phyloP scores from a whole-genome alignment of 2,797 vertebrate species.

The Syngnathus rostellatus region DNA sequence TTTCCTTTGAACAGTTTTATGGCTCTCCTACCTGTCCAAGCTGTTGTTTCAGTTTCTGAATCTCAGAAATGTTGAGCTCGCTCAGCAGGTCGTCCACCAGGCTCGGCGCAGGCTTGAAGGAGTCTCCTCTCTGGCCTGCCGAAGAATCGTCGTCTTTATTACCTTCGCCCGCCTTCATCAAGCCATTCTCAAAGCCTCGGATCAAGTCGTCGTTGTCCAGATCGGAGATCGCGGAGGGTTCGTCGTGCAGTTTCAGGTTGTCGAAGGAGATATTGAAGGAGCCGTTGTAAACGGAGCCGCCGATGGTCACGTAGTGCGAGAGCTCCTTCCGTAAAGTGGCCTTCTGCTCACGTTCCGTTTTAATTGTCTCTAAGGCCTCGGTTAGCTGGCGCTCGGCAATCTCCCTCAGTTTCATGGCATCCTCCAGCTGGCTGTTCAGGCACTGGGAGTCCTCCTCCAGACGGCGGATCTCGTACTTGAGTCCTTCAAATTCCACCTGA shows the following conservation, averaged over 20 bases:
- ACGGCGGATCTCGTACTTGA: constrained; percentile 94
- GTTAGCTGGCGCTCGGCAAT: constrained; percentile 91
- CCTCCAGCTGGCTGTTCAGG: constrained; percentile 89
- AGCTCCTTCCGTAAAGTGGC: constrained; percentile 90
- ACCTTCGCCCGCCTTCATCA: constrained; percentile 67
- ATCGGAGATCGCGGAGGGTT: constrained; percentile 63
- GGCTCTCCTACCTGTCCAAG: constrained; percentile 78
- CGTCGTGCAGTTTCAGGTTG: constrained; percentile 68
- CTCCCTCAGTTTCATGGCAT: constrained; percentile 86
- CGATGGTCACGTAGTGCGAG: constrained; percentile 92
- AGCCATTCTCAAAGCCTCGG: constrained; percentile 81
- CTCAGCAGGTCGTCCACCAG: constrained; percentile 94
- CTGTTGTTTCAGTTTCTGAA: constrained; percentile 97
- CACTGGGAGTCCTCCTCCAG: constrained; percentile 91
- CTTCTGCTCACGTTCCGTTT: constrained; percentile 94
- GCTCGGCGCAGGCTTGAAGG: constrained; percentile 82
- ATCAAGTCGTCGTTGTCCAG: constrained; percentile 84
- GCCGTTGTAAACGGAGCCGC: constrained; percentile 82
- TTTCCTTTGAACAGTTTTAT: not conserved
- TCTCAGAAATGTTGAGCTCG: constrained; percentile 97
- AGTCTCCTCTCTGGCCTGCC: constrained; percentile 73
- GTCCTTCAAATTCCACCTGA: constrained; percentile 97
- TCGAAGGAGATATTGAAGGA: constrained; percentile 78
- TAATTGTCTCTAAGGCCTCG: constrained; percentile 90
- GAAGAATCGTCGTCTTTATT: constrained; percentile 71